Evolutionary conservation across 2,113 vertebrate species (phyloP), one percentile per base, ranked within the genome.

Genomic region (Glaucomys volans): DNA sequence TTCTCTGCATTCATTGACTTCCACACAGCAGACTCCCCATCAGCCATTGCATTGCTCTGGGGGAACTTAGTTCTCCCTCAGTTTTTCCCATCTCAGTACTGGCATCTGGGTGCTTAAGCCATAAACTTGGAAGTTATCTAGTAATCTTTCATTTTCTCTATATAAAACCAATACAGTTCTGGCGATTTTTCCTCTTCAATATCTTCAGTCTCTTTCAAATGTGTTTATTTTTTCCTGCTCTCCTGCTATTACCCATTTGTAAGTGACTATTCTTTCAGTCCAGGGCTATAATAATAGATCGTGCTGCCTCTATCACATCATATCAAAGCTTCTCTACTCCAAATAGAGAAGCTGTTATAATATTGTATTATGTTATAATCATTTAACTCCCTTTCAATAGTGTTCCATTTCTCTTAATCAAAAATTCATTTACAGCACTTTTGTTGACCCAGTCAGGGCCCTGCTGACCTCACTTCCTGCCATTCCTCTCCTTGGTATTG

Each of bases 11-110:
- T 75, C 18, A 24, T 11, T 87, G 8, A 14, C 44, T 24, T 52
- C 24, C 4, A 57, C 24, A 50, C 0, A 2, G 0, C 7, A 24
- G 17, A 26, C 32, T n/a, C 8, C 30, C 40, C 18, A 35, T 17
- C 35, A 4, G 16, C 69, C 13, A 4, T 62, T 57, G 18, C 20
- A 6, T 40, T 57, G 47, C 40, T 75, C 75, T 22, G 20, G 44
- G 10, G 13, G 22, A 26, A 24, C 0, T 32, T 72, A 52, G 2
- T 16, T 47, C 90, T 87, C 35, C n/a, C 37, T 35, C 4, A n/a
- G 3, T 47, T 80, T 92, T 80, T 80, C 57, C 4, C 3, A 17
- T 80, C 3, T 90, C 14, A 72, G 16, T 40, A 17, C 72, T 82
- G 69, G 17, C 30, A 54, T 37, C 42, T 79, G 11, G 11, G 20